Base-by-base conservation (phyloP, 2,797 vertebrate species). In the Cirrhinus mrigala region DNA sequence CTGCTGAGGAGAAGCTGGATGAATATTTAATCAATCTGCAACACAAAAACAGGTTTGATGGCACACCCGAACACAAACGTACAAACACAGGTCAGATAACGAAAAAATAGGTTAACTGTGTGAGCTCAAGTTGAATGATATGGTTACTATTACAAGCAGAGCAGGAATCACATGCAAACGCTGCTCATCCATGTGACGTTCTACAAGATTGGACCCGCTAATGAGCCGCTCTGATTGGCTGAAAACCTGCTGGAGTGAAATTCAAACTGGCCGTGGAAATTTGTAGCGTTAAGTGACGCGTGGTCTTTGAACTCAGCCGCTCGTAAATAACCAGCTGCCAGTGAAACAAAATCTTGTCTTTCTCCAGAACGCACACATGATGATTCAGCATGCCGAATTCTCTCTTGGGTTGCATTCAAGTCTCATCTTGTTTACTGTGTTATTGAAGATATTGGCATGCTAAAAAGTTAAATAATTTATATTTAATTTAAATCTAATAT, bases 1-100 rank as follows among this genome's bases (percentile, higher is more conserved):
- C 95, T 91, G 93, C 95, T 87, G 95, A 96, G 88, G 97, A 97
- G 91, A 96, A 97, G 90, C 96, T 97, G 87, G 96, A 99, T 86
- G 97, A 99, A 95, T 97, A 98, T 96, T 96, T 99, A 96, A 97
- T 98, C 91, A 90, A 90, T 79, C 96, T 99, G 88, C 98, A 99
- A 93, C 96, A 97, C 89, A 98, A 95, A 92, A 99, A 99, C 96
- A 96, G 98, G 98, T 99, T 95, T 96, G 93, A 89, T 88, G 91
- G 92, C 91, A 92, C 91, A 90, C 87, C 60, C 54, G 46, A 44
- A 84, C 84, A 81, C 69, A 85, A 81, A 81, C 56, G n/a, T 68
- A 85, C 86, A 86, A 82, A 79, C 78, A 86, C 71, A 81, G 86
- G 77, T 78, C 81, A 77, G 69, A 74, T 62, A 52, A 86, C 83